Base-by-base conservation (phyloP, 2,888 invertebrate genomes). In the Tetragonula carbonaria region DNA sequence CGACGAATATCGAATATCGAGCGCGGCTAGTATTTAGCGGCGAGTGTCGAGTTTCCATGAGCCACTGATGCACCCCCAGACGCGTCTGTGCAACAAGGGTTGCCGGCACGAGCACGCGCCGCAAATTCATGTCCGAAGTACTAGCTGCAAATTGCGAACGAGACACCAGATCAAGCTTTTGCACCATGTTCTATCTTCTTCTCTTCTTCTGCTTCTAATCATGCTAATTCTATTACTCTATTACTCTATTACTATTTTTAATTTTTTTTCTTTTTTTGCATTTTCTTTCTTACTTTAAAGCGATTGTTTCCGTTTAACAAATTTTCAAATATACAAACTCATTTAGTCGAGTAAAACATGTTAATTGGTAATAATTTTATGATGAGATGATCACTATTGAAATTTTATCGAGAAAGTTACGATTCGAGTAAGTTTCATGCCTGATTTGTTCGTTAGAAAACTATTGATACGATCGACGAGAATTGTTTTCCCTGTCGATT, bases 1-100 rank as follows among this genome's bases (percentile, higher is more conserved):
- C 77, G 70, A 76, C 86, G 77, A 83, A 84, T 89, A 84, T 84
- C 84, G 81, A 86, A 80, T 84, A 84, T 88, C 86, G 87, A 85
- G n/a, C 87, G 82, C 74, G 82, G 78, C 80, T 86, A 86, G 77
- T 86, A 76, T 86, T 84, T 80, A 81, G 76, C 68, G 68, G 50
- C 82, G 78, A 79, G 84, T 82, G 78, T 85, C 78, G 74, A 82
- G 68, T 88, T 88, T 86, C 88, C 78, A 73, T 28, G 70, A 70
- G 63, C 62, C 82, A 45, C 74, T 57, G 80, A 80, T 77, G 77
- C 73, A 85, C 51, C 63, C 62, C 65, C 74, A 57, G 65, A 33
- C 70, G 21, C 72, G 62, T 68, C 74, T 75, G 65, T 67, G 65
- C 59, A 38, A 11, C 62, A 51, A 65, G 38, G 63, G 67, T 14